phyloP scores from a whole-genome alignment of 2,888 invertebrate species.

The Sinohyriopsis cumingii region DNA sequence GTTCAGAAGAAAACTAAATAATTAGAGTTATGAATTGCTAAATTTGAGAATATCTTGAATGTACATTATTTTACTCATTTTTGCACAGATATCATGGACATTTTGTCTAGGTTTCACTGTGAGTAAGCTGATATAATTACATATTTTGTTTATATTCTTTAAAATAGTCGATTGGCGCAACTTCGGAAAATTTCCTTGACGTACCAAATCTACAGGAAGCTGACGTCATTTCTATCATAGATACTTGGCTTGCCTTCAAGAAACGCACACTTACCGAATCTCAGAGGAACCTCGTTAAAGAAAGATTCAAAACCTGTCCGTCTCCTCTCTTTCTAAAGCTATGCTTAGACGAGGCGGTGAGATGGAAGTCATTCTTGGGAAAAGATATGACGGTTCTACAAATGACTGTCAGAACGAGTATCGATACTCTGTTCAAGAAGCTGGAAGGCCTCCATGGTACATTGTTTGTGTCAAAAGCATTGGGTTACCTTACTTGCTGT shows the following conservation, averaged over 20 bases:
- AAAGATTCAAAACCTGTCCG: constrained; percentile 34
- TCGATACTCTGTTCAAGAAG: constrained; percentile 35
- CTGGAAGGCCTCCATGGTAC: constrained; percentile 49
- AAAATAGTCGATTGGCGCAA: not conserved
- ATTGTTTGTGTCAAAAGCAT: constrained; percentile 44
- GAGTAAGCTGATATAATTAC: no score
- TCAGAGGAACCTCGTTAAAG: constrained; percentile 31
- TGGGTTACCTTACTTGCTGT: constrained; percentile 51
- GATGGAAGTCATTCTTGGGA: constrained; percentile 47
- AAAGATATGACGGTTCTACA: constrained; percentile 24
- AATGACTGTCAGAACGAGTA: constrained; percentile 33
- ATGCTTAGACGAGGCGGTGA: constrained; percentile 46
- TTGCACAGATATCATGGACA: no score
- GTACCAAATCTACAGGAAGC: constrained; percentile 18
- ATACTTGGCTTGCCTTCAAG: constrained; percentile 35
- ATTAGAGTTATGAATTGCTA: no score
- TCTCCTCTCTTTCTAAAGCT: constrained; percentile 51
- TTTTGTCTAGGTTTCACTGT: no score
- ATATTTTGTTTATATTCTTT: not conserved
- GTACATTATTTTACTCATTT: no score
- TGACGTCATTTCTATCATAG: constrained; percentile 36
- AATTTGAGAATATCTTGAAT: no score
- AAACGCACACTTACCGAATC: constrained; percentile 29
- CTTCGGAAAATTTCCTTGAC: constrained; percentile 8
- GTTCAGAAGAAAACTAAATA: no score